These are phyloP conservation scores for Tenrec ecaudatus DNA, from an alignment of 2,113 vertebrate genomes.

Conservation along the genomic window DNA sequence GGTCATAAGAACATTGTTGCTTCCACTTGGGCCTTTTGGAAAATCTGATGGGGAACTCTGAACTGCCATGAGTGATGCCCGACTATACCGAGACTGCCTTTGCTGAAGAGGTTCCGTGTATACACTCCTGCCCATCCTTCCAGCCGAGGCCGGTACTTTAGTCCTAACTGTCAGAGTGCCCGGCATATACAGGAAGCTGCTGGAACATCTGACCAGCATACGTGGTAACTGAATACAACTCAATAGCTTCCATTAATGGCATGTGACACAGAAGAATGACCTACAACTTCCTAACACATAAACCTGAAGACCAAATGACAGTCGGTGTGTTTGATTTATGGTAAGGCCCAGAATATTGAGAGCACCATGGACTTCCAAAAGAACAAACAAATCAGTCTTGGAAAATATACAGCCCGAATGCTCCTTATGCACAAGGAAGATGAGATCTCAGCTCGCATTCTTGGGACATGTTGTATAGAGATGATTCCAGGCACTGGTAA, in stretches of 20 bases:
- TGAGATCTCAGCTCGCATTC: no score
- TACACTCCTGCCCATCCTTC: not conserved
- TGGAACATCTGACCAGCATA: not conserved
- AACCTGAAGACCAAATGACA: not conserved
- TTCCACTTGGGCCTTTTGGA: not conserved
- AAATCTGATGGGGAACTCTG: not conserved
- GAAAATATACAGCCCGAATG: no score
- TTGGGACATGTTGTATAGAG: no score
- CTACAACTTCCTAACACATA: not conserved
- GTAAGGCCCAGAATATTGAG: no score
- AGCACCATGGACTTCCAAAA: no score
- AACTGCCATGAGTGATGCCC: not conserved
- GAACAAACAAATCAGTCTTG: no score
- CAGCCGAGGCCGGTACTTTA: not conserved
- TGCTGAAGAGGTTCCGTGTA: not conserved
- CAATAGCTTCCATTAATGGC: not conserved
- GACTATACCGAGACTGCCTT: not conserved
- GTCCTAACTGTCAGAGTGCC: not conserved
- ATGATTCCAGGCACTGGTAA: no score
- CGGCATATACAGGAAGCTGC: not conserved
- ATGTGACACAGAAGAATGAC: not conserved
- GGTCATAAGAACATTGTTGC: not conserved
- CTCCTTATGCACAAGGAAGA: no score
- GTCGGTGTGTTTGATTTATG: no score
- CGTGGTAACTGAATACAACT: not conserved